A percentile compares a stretch with the other conserved stretches of the same genome.
Evolutionary conservation across 1,140 invertebrate genomes (phyloP).

Genomic region (Meloidogyne chitwoodi): DNA sequence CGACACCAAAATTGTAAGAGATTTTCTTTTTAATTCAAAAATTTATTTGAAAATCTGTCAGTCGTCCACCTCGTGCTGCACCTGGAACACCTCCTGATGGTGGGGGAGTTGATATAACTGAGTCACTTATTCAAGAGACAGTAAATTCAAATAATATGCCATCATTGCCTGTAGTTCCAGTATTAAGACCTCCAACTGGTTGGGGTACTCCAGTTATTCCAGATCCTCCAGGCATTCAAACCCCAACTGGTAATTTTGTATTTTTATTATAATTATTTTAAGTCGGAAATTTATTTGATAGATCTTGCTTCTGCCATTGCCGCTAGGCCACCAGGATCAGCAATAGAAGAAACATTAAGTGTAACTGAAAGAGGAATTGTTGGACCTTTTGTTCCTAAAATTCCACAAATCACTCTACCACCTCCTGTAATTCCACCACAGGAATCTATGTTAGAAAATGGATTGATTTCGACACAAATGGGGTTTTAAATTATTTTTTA

Average conservation of each 20-base stretch:
- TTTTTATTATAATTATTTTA: too few relatives aligned
- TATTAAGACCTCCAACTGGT: neutral
- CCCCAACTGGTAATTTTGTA: neutral
- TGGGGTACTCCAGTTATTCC: constrained; percentile 10
- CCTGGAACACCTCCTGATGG: constrained; percentile 8
- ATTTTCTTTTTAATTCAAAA: neutral
- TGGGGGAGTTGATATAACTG: neutral
- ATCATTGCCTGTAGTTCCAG: constrained; percentile 4
- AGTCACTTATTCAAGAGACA: neutral
- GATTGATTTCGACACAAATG: neutral
- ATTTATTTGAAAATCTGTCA: neutral
- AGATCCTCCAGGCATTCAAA: constrained; percentile 4
- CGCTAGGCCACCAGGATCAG: neutral
- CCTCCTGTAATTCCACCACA: neutral
- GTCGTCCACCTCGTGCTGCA: constrained; percentile 2
- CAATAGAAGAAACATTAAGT: neutral
- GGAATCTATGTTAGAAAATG: neutral
- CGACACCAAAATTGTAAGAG: neutral
- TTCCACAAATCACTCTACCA: neutral
- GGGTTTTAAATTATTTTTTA: neutral
- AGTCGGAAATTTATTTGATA: neutral
- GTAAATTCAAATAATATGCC: neutral
- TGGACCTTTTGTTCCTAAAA: neutral
- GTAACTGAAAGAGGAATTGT: neutral
- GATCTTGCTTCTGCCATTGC: neutral